A percentile compares a stretch with the other conserved stretches of the same genome.
phyloP scores from a whole-genome alignment of 2,888 invertebrate genomes.

The Arenicola marina region DNA sequence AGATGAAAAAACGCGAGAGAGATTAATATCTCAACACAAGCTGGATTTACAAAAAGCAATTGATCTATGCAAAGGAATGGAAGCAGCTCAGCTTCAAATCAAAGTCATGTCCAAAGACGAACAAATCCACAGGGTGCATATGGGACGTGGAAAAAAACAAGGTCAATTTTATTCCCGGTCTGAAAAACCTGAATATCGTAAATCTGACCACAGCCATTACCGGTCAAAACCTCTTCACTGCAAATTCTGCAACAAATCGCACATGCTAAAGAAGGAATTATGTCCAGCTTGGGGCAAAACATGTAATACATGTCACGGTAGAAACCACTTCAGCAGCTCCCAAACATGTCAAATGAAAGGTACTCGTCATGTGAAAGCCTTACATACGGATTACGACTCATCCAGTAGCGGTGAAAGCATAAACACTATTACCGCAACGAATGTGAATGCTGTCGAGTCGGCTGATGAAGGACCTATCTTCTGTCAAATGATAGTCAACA shows the following conservation, averaged over 20 bases:
- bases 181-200: background rate
- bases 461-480: background rate
- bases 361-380: background rate
- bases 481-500: background rate
- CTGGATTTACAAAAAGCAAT: background rate
- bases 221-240: too few species aligned
- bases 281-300: slow-evolving; percentile 4
- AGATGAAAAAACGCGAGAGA: background rate
- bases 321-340: slow-evolving; percentile 2
- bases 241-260: background rate
- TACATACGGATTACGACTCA: background rate
- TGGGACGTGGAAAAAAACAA: background rate
- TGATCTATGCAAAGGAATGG: background rate
- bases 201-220: background rate
- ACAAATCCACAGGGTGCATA: background rate
- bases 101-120: background rate
- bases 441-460: background rate
- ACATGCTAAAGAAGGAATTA: background rate
- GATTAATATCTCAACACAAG: background rate
- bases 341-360: background rate
- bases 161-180: too few species aligned
- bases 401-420: background rate
- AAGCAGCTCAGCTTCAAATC: background rate
- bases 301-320: background rate
- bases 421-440: background rate